These are phyloP conservation scores for Endomychus coccineus DNA, from an alignment of 2,888 invertebrate genomes.

Conservation along the genomic window DNA sequence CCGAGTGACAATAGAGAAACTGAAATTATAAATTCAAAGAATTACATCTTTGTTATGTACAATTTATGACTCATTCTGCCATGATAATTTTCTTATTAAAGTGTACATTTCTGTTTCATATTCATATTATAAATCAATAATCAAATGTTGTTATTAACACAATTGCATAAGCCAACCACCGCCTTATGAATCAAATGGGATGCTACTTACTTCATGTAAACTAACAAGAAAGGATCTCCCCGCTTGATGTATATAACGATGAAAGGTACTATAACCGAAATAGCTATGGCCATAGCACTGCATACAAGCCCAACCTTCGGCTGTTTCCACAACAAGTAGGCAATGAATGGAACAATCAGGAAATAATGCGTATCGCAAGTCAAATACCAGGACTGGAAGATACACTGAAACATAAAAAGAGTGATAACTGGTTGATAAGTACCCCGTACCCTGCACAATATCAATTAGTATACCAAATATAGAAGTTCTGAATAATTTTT, in stretches of 20 bases:
- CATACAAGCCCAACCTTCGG: slow-evolving; percentile 27
- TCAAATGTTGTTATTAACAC: too few relatives aligned
- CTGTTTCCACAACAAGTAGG: slow-evolving; percentile 30
- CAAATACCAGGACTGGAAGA: slow-evolving; percentile 52
- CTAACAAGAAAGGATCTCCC: slow-evolving; percentile 31
- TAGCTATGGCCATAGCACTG: slow-evolving; percentile 20
- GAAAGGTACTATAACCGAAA: slow-evolving; percentile 31
- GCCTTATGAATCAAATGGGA: background rate
- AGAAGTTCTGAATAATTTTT: background rate
- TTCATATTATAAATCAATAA: too few relatives aligned
- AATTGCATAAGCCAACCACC: too few relatives aligned
- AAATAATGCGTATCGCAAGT: slow-evolving; percentile 33
- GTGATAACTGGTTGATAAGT: background rate
- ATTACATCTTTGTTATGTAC: too few relatives aligned
- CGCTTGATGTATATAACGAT: slow-evolving; percentile 29
- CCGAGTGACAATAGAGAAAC: too few relatives aligned
- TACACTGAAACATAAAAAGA: slow-evolving; percentile 40
- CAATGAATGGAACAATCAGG: slow-evolving; percentile 28
- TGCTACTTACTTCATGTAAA: slow-evolving; percentile 33
- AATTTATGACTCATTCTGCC: too few relatives aligned
- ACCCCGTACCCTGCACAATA: too few relatives aligned
- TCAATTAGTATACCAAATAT: too few relatives aligned
- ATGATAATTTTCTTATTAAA: too few relatives aligned
- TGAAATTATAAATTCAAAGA: too few relatives aligned
- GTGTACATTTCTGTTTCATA: too few relatives aligned